Base-by-base conservation (phyloP, 2,797 vertebrate genomes). In the Gallinago stenura region DNA sequence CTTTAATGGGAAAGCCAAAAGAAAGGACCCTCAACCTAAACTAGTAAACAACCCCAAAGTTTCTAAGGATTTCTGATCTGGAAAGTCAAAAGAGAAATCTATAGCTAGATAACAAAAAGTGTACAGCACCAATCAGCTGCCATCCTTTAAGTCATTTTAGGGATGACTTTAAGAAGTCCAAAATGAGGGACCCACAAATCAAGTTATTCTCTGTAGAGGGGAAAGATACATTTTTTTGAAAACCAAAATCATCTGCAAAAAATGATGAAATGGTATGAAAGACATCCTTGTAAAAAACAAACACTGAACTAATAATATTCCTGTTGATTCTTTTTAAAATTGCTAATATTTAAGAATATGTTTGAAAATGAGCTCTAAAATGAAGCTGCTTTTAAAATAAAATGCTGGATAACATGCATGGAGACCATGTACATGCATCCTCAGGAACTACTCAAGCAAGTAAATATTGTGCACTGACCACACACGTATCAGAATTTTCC, bases 361-460 rank as follows among this genome's bases (percentile, higher is more conserved):
- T 41, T 71, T 69, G 35, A 68, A 78, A 89, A 66, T 9, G 4
- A 82, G 35, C 39, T 73, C 30, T 26, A 12, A 50, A 71, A 39
- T 33, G 10, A 64, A 58, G 15, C 3, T 66, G 15, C 39, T 90
- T 77, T 65, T 37, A 66, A 69, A 66, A 53, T 50, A 3, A 31
- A 73, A 16, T 6, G 35, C 46, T 46, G 61, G 30, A 14, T 48
- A 28, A 39, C 5, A 7, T 1, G 33, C 21, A 19, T 0, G 33
- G 60, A 16, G 6, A n/a, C 13, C n/a, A 30, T 0, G 1, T 20
- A 28, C 66, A 26, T 6, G 24, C 45, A 15, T 19, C 13, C 20
- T 61, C 15, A 33, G 48, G 19, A 72, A 28, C 41, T 37, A 30
- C 26, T 58, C 14, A 2, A 12, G 33, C 76, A 57, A 30, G 56